Conservation (phyloP, 2,797 vertebrate genomes). For the Coendou prehensilis region DNA sequence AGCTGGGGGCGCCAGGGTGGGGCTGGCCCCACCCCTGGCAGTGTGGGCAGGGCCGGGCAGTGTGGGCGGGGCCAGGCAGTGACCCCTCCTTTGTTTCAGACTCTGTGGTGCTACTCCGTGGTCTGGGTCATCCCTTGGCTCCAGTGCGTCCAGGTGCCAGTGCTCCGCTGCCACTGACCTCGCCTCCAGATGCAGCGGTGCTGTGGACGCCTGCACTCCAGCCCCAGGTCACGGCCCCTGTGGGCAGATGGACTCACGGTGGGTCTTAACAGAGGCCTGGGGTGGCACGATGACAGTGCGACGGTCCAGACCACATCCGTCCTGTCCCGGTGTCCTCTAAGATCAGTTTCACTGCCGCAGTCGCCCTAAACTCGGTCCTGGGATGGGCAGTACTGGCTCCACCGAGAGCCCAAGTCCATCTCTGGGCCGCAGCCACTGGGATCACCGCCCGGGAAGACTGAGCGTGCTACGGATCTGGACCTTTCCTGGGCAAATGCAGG, state of each 20-base stretch:
- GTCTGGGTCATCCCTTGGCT: conserved; percentile 93
- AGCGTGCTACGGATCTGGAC: neutral
- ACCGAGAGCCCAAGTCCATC: neutral
- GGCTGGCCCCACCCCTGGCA: neutral
- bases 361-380: no score
- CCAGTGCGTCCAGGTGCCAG: conserved; percentile 81
- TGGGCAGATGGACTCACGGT: neutral
- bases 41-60: neutral
- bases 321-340: neutral
- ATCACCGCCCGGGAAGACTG: neutral
- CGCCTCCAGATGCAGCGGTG: neutral
- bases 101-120: conserved; percentile 91
- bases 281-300: neutral
- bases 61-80: neutral
- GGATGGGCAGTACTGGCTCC: neutral
- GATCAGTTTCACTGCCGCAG: neutral
- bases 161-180: conserved; percentile 87
- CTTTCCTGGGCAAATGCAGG: neutral
- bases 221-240: neutral
- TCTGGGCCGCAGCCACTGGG: neutral
- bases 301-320: neutral
- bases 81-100: conserved; percentile 88
- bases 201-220: neutral
- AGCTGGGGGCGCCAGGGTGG: neutral
- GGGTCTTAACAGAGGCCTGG: neutral